These are phyloP conservation scores for Lytechinus pictus DNA, from an alignment of 35 echinoderm and acorn worm genomes.

Conservation along the genomic window DNA sequence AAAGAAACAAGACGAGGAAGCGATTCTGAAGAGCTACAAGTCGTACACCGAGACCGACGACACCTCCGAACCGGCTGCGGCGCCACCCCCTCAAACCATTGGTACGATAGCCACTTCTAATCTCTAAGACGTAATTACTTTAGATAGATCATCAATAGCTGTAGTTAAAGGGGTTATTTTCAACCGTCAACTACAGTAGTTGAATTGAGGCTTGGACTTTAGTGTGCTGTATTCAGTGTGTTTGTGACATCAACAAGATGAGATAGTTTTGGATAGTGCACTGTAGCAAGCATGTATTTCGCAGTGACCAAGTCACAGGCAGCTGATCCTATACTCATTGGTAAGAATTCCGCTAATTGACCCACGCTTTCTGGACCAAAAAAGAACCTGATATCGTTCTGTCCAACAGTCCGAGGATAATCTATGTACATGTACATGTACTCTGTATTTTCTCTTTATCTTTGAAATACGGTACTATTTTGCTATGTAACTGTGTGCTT, in stretches of 20 bases:
- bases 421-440: no score
- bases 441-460: neutral
- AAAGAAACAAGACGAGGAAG: constrained; percentile 39
- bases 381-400: no score
- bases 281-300: constrained; percentile 34
- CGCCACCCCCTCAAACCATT: neutral
- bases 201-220: neutral
- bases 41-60: constrained; percentile 38
- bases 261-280: neutral
- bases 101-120: neutral
- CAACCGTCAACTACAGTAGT: neutral
- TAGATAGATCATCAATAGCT: neutral
- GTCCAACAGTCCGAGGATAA: no score
- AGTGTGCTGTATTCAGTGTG: neutral
- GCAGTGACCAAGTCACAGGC: constrained; percentile 44
- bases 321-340: neutral
- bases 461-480: neutral
- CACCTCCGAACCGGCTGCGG: neutral
- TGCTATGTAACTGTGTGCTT: neutral
- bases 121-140: neutral
- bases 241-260: neutral
- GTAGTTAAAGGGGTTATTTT: neutral
- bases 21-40: constrained; percentile 48
- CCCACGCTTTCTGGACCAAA: neutral
- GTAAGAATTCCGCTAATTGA: neutral